Evolutionary conservation across 2,888 invertebrate species (phyloP), one percentile per base, ranked within the genome.

Genomic region (Stomorhina lunata): DNA sequence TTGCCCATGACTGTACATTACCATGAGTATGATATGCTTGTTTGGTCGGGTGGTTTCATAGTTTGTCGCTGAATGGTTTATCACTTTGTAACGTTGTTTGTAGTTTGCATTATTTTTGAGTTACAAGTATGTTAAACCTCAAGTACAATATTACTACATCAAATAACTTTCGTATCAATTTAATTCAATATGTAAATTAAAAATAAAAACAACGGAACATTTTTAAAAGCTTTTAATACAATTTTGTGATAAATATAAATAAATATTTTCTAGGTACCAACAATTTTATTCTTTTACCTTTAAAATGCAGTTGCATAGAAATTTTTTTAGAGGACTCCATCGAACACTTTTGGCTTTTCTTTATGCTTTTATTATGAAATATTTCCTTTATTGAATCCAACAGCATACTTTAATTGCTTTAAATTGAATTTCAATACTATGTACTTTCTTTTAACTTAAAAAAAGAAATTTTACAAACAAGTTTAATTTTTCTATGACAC

Each of bases 381-480:
- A 43, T 50, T 77, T 77, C 59, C 68, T 40, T 68, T 27, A 77
- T 53, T 45, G 68, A 53, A 68, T 77, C 32, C n/a, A 69, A 61
- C 68, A 22, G 20, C 66, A 77, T 77, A 55, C 17, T n/a, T n/a
- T n/a, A n/a, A n/a, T 76, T 20, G n/a, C 9, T 34, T 57, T 34
- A 7, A 34, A 32, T 27, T 61, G 27, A 20, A 4, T 34, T 71
- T 10, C 15, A 29, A 27, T 59, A 45, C 0, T 50, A 1, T 34
- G 29, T 37, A n/a, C 2, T 55, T 50, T 27, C 15, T 27, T 57
- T 71, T 34, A 55, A 55, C 55, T 15, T 20, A 2, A 34, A 59
- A 57, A 22, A 34, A 7, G n/a, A 22, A 59, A 34, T 37, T 59
- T 59, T 63, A 4, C 2, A 43, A 63, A 43, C 25, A 63, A 43